Evolutionary conservation across 2,888 invertebrate genomes (phyloP).

Genomic region (Malacosoma neustria): DNA sequence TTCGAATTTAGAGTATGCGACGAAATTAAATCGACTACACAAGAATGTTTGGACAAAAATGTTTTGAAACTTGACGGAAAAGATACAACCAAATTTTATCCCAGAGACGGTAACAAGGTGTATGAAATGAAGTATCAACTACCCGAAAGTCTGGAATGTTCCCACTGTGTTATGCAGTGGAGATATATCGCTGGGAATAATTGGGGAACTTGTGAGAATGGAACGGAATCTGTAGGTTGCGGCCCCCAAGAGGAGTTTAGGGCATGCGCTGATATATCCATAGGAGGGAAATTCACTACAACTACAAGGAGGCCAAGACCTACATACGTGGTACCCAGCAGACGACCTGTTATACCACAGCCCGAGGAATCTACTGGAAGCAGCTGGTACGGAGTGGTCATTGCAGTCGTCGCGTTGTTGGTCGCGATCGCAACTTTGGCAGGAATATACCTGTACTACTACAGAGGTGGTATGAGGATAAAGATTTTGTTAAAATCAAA

Average conservation of each 20-base stretch:
- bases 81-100: constrained; percentile 79
- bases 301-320: constrained; percentile 61
- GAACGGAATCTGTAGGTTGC: constrained; percentile 87
- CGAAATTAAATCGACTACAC: constrained; percentile 79
- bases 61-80: constrained; percentile 73
- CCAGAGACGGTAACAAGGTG: constrained; percentile 84
- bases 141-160: constrained; percentile 79
- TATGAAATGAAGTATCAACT: constrained; percentile 84
- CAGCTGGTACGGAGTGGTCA: constrained; percentile 73
- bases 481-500: constrained; percentile 76
- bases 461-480: constrained; percentile 80
- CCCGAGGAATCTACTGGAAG: constrained; percentile 58
- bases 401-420: constrained; percentile 79
- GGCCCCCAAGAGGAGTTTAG: constrained; percentile 93
- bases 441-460: constrained; percentile 83
- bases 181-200: constrained; percentile 90
- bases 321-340: constrained; percentile 53
- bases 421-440: constrained; percentile 78
- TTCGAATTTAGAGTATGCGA: constrained; percentile 91
- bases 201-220: constrained; percentile 85
- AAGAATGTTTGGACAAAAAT: constrained; percentile 85
- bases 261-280: constrained; percentile 87
- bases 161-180: constrained; percentile 92
- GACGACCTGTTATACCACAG: constrained; percentile 53
- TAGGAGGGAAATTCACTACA: constrained; percentile 72